Conservation (phyloP, 2,797 vertebrate genomes). For the Apodemus agrarius region DNA sequence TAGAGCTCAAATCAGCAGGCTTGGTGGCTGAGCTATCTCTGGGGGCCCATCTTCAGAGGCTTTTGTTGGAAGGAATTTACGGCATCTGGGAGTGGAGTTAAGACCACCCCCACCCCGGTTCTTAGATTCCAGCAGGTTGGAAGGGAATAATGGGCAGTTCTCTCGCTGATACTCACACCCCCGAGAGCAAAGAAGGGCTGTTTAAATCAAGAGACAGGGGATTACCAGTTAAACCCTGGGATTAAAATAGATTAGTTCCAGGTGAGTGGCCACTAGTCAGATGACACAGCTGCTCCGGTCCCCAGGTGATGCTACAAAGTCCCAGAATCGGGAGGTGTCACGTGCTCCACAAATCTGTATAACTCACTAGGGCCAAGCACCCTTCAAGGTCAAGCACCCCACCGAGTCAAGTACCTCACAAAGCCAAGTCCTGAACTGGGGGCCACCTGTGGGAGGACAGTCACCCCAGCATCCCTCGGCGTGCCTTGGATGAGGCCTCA, state of each 20-base stretch:
- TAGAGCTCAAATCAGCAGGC: background rate
- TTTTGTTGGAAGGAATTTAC: constrained; percentile 29
- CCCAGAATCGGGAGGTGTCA: background rate
- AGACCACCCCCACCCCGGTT: background rate
- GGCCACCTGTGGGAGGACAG: background rate
- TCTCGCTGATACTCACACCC: background rate
- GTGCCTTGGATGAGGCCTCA: background rate
- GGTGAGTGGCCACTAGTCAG: background rate
- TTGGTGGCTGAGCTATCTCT: background rate
- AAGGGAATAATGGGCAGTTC: background rate
- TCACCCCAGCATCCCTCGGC: accelerated
- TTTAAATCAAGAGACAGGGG: background rate
- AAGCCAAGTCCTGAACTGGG: no score
- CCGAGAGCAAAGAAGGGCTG: background rate
- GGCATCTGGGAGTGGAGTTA: background rate
- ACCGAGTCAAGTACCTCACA: background rate
- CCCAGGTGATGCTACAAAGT: background rate
- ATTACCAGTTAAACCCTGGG: background rate
- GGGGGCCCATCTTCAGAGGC: background rate
- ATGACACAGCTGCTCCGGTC: background rate
- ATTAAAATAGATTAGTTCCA: background rate
- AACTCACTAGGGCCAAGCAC: background rate
- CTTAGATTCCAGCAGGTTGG: background rate
- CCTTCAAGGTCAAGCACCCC: background rate
- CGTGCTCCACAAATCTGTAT: background rate